Base-by-base conservation (phyloP, 2,113 vertebrate species). In the Capreolus pygargus region DNA sequence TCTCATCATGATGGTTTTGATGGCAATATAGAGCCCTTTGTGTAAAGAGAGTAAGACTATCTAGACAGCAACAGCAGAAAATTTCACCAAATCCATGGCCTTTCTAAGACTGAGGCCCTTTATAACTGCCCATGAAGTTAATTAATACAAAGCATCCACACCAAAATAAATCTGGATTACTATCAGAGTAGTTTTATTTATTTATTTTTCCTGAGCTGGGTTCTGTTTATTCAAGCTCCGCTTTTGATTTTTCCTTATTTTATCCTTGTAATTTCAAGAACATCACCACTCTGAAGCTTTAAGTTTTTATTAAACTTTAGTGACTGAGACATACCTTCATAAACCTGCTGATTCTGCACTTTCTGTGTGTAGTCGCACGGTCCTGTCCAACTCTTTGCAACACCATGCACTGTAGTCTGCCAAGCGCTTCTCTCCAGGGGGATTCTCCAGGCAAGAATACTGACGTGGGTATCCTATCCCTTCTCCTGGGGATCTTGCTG, bases 281-380 rank as follows among this genome's bases (percentile, higher is more conserved):
- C 54, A 4, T 86, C 60, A 74, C 13, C 14, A 64, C 39, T 78
- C 91, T 78, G 6, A 7, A n/a, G 14, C 2, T 61, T 6, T 14
- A 60, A 5, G 16, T 87, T 86, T 87, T 55, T 5, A 55, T 47
- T 28, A 64, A 19, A 58, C 61, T 23, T 60, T 89, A 67, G 23
- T 83, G n/a, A 43, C n/a, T 92, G 50, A 43, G 33, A 27, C 30
- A 21, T 86, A 15, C 76, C 10, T 64, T 86, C 47, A 84, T 57
- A 89, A 88, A 84, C 43, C 14, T 36, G 21, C 45, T 23, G 7
- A 86, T 52, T 81, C 43, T 70, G 52, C 15, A 30, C 15, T 9
- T 83, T 76, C 19, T 61, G 7, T 39, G 39, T 6, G n/a, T 39
- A 1, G 67, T 12, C 9, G 0, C 0, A 0, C 6, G 23, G 67